phyloP scores from a whole-genome alignment of 2,888 invertebrate species.

The Nephrotoma appendiculata region DNA sequence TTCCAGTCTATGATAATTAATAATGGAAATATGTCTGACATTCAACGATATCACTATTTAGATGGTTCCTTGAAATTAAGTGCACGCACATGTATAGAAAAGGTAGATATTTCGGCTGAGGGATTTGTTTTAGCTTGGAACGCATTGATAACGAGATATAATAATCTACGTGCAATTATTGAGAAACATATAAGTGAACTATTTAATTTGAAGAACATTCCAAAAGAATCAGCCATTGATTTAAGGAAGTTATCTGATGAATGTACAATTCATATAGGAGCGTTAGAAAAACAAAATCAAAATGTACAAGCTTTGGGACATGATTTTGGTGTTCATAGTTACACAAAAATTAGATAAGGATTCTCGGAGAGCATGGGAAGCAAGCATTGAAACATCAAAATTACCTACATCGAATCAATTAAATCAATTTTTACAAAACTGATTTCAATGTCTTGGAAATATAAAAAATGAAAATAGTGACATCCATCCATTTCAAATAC shows the following conservation, averaged over 20 bases:
- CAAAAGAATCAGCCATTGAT: too few relatives aligned
- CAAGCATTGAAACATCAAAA: neutral
- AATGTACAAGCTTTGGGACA: too few relatives aligned
- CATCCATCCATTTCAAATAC: too few relatives aligned
- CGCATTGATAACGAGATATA: neutral
- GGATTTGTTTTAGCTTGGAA: neutral
- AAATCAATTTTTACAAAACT: neutral
- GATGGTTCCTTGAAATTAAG: too few relatives aligned
- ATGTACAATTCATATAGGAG: too few relatives aligned
- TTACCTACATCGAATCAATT: neutral
- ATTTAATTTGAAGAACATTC: neutral
- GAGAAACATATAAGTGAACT: neutral
- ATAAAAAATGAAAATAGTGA: neutral
- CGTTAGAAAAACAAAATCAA: too few relatives aligned
- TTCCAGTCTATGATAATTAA: too few relatives aligned
- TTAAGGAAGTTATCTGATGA: too few relatives aligned
- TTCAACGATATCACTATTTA: too few relatives aligned
- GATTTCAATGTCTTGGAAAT: neutral
- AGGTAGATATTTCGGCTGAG: too few relatives aligned
- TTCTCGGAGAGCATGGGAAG: neutral
- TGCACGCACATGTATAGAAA: too few relatives aligned
- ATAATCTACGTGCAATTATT: neutral
- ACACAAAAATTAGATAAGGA: neutral
- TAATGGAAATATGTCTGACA: too few relatives aligned
- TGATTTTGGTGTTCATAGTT: neutral